Base-by-base conservation (phyloP, 2,888 invertebrate species). In the Entomobrya proxima region DNA sequence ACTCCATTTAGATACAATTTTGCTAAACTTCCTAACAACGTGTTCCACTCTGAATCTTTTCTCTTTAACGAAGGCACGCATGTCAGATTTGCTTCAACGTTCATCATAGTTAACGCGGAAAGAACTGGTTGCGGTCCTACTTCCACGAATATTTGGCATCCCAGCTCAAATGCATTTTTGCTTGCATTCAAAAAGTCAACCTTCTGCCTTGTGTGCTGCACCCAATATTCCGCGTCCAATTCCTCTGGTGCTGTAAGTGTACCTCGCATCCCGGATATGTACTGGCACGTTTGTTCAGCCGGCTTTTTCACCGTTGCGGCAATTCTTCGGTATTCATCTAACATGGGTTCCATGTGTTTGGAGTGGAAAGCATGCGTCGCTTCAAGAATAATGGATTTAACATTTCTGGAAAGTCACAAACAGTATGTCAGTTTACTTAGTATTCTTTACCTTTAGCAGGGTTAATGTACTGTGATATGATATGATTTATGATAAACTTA, bases 301-400 rank as follows among this genome's bases (percentile, higher is more conserved):
- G n/a, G 15, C 1, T 24, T 58, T 30, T 30, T 13, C n/a, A 52
- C 76, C 4, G 24, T 37, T 37, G 11, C 3, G 1, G 84, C 81
- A 13, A 86, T 47, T 18, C 69, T 50, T 11, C 79, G 44, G 74
- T 88, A 89, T 2, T 77, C 79, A 2, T 83, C 47, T 13, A 89
- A 30, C 52, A 89, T 87, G 0, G 77, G 75, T 13, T 89, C 86
- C 88, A 88, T 89, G 47, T 85, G 84, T 35, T 80, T 47, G 0
- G 88, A 88, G 32, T 89, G 89, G 74, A 88, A 89, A 0, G 88
- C 88, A 74, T 88, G 88, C 13, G 86, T 87, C 3, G 89, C 72
- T 15, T 61, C 78, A 4, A 89, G 50, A 11, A 77, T 37, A 6
- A 84, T 50, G 0, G 81, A 55, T 75, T 86, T 88, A 4, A 79